Evolutionary conservation across 2,888 invertebrate genomes (phyloP).

Genomic region (Plagodis dolabraria): DNA sequence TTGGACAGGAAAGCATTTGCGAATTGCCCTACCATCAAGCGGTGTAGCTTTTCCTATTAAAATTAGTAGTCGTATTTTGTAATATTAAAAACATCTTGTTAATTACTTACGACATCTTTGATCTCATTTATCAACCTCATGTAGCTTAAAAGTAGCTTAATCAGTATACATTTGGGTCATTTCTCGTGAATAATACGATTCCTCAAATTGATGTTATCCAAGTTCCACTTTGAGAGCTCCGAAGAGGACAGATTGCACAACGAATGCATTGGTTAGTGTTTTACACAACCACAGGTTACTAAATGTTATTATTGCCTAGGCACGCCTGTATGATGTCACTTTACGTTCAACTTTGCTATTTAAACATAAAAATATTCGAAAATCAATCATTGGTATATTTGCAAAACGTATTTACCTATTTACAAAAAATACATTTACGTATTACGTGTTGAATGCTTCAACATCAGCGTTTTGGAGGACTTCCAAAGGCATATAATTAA

Average conservation of each 20-base stretch:
- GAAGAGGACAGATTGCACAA: constrained; percentile 42
- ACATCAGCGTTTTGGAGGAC: too few relatives aligned
- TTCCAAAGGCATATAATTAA: too few relatives aligned
- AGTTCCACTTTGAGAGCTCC: constrained; percentile 12
- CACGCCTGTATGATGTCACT: constrained; percentile 51
- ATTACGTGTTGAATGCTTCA: too few relatives aligned
- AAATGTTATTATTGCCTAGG: constrained; percentile 53
- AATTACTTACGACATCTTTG: constrained; percentile 9
- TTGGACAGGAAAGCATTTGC: too few relatives aligned
- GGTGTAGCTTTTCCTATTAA: too few relatives aligned
- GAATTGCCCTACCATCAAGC: too few relatives aligned
- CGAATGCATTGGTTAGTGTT: constrained; percentile 45
- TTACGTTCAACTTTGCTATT: constrained; percentile 36
- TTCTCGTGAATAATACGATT: constrained; percentile 5
- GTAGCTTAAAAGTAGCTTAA: constrained; percentile 9
- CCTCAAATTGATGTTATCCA: constrained; percentile 6
- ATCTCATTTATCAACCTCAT: constrained; percentile 16
- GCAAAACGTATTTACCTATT: not conserved
- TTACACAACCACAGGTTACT: constrained; percentile 51
- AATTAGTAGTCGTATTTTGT: too few relatives aligned
- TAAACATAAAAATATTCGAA: constrained; percentile 27
- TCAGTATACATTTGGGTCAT: constrained; percentile 6
- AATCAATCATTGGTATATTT: constrained; percentile 9
- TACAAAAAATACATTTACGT: too few relatives aligned
- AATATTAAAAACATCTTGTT: not conserved